Evolutionary conservation across 2,888 invertebrate species (phyloP), one percentile per base, ranked within the genome.

Genomic region (Spicauda simplicius): DNA sequence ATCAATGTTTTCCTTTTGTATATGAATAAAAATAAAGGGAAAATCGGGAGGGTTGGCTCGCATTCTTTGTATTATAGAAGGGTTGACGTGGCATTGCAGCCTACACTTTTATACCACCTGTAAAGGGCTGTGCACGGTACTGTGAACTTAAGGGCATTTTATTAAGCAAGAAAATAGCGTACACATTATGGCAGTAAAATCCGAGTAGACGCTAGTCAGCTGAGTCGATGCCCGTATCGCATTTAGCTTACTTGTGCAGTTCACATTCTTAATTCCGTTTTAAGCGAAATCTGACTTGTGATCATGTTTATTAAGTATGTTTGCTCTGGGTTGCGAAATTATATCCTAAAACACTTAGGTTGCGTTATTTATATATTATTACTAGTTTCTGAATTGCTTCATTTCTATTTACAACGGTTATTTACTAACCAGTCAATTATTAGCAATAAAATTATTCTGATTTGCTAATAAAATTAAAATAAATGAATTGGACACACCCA

Each of bases 1-100:
- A 83, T 85, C 80, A 85, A 85, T 85, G 82, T 89, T 88, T 83
- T 87, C 81, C 82, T 83, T 87, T 83, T 85, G 77, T 86, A 80
- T 77, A 76, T 74, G 82, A 81, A 83, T 82, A 81, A 79, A 79
- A 77, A 79, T 72, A 70, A 78, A 83, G 80, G 82, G 79, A 70
- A 71, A 77, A 72, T 64, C 64, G 76, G 76, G 79, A 82, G 82
- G 82, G 80, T 76, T 75, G 77, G 70, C 69, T 76, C 77, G 76
- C 77, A 82, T 76, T 75, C 80, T 85, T 84, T 86, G 82, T 83
- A 64, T 74, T 70, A 74, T 76, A 76, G 82, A 88, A 89, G 89
- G 89, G 90, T 88, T 88, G 82, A 81, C 80, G 80, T 79, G 74
- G 75, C 75, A 68, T 73, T 73, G 72, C 73, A 72, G 73, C 71